Evolutionary conservation across 2,113 vertebrate genomes (phyloP), one percentile per base, ranked within the genome.

Genomic region (Ammospiza nelsoni): DNA sequence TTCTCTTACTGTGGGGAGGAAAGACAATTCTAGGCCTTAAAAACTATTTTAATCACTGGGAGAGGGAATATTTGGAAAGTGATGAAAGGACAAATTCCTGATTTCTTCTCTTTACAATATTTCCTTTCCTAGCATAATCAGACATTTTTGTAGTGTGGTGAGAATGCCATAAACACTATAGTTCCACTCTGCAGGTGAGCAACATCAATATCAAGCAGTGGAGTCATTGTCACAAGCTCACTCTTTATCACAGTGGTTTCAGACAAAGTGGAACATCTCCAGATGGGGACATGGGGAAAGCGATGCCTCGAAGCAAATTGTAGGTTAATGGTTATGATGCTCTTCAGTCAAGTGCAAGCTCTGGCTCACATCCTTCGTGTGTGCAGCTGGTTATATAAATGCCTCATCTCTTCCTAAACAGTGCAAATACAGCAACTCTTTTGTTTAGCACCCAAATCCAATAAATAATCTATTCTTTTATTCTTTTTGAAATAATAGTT

Each of bases 301-400:
- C 0, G 0, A 9, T 43, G 28, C 35, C 27, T 71, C 6, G 0
- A 39, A 73, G 13, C 17, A 33, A 43, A 20, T 19, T 23, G 41
- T 4, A 29, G 33, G 23, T 23, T 61, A 58, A 37, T 15, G 20
- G 15, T 58, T 37, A 55, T 25, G 55, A 28, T 43, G 48, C 9
- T 81, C 46, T 71, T 62, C 55, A 49, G 23, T 21, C 2, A 1
- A 46, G 18, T 29, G 43, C 29, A 57, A 73, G 15, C 27, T 61
- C 83, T 28, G 25, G 23, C 61, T 87, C 44, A 27, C 19, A 44
- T 37, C 49, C 44, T 71, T 63, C 9, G 12, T 15, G 27, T 4
- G 12, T 17, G 13, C 17, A 73, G n/a, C 7, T 19, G 29, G 11
- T 81, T 77, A 10, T 25, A 52, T 14, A 81, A 89, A 84, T 55